Conservation (phyloP, 1,140 invertebrate genomes). For the Drosophila burlai region DNA sequence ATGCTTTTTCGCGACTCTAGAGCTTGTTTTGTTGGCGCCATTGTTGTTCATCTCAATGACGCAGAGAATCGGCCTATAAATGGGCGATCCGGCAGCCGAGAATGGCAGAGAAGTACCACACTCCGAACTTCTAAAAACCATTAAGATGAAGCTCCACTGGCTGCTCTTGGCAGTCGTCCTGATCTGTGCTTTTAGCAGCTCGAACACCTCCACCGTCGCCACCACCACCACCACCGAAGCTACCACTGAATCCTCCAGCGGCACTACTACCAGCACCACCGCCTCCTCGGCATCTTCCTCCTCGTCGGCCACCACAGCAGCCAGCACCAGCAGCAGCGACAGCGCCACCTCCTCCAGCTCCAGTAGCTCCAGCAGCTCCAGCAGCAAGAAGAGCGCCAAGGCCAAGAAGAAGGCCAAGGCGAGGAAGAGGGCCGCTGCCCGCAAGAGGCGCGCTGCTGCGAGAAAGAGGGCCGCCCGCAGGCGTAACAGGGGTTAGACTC, state of each 20-base stretch:
- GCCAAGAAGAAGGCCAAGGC: neutral
- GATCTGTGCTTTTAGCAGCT: constrained; percentile 6
- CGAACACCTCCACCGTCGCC: neutral
- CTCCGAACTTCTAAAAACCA: too few relatives aligned
- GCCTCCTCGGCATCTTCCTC: neutral
- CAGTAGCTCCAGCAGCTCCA: constrained; percentile 8
- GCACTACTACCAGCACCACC: neutral
- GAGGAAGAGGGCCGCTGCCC: neutral
- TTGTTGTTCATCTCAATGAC: constrained; percentile 27
- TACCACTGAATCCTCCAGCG: neutral
- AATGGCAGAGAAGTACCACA: constrained; percentile 20
- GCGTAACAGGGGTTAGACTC: constrained; percentile 26
- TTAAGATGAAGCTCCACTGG: constrained; percentile 37
- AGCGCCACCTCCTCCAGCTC: constrained; percentile 4
- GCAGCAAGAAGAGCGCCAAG: constrained; percentile 7
- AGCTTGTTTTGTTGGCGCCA: neutral
- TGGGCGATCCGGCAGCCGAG: constrained; percentile 2
- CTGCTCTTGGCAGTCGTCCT: constrained; percentile 31
- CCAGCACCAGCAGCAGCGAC: constrained; percentile 15
- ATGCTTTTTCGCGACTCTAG: neutral
- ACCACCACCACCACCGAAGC: neutral
- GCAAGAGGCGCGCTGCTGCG: constrained; percentile 14
- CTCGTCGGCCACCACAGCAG: neutral
- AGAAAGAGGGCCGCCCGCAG: constrained; percentile 2
- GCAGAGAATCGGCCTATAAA: constrained; percentile 33